A percentile compares a stretch with the other conserved stretches of the same genome.
Evolutionary conservation across 2,797 vertebrate genomes (phyloP).

Genomic region (Moxostoma hubbsi): DNA sequence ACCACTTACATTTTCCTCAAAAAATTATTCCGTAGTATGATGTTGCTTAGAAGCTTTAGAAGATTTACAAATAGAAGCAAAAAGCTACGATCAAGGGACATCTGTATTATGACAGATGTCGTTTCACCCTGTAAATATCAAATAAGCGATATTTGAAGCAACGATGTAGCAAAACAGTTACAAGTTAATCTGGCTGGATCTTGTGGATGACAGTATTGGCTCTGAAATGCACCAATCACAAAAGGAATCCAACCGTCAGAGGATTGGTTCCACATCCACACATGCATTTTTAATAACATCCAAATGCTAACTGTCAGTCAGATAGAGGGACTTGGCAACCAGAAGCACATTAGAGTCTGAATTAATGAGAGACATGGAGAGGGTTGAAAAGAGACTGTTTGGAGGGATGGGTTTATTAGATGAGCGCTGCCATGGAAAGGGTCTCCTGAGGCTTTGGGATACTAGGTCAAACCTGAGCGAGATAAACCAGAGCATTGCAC

Average conservation of each 20-base stretch:
- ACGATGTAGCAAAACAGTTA: neutral
- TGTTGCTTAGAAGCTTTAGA: neutral
- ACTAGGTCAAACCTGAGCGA: conserved; percentile 26
- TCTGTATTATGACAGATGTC: conserved; percentile 5
- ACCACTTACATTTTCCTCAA: neutral
- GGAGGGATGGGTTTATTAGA: conserved; percentile 10
- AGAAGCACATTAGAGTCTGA: conserved; percentile 22
- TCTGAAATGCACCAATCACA: conserved; percentile 21
- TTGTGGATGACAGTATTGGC: conserved; percentile 21
- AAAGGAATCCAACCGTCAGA: conserved; percentile 50
- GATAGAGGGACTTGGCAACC: conserved; percentile 13
- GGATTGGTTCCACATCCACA: conserved; percentile 56
- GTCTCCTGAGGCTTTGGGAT: conserved; percentile 14
- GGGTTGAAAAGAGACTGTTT: conserved; percentile 13
- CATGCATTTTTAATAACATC: conserved; percentile 59
- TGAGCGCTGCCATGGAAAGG: neutral
- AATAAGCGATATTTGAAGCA: conserved; percentile 1
- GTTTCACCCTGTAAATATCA: conserved; percentile 20
- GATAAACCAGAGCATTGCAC: conserved; percentile 35
- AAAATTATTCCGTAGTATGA: neutral
- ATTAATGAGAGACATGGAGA: neutral
- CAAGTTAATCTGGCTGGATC: conserved; percentile 29
- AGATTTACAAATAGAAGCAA: neutral
- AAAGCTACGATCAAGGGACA: neutral
- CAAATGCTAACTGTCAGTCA: conserved; percentile 40